Percentiles rank a stretch among this genome's conserved stretches.
Evolutionary conservation across 1,140 invertebrate genomes (phyloP).

Genomic region (Armadillidium nasatum): DNA sequence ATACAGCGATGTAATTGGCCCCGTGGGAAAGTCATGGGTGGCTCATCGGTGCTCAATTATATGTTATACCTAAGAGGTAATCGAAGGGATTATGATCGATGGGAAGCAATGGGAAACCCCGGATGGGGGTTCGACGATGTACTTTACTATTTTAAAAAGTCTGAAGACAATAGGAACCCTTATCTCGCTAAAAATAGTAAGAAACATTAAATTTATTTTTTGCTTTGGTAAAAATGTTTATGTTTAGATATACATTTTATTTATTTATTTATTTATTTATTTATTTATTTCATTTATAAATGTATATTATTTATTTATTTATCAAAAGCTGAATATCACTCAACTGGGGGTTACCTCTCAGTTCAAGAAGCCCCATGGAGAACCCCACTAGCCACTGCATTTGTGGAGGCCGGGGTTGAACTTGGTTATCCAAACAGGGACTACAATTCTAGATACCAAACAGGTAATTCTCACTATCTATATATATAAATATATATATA

Average conservation of each 20-base stretch:
- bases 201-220: background rate
- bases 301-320: too few relatives aligned
- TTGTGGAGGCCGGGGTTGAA: constrained; percentile 80
- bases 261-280: too few relatives aligned
- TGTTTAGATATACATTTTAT: too few relatives aligned
- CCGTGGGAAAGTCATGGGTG: constrained; percentile 52
- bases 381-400: constrained; percentile 74
- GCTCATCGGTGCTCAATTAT: constrained; percentile 87
- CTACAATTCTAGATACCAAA: constrained; percentile 23
- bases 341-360: constrained; percentile 72
- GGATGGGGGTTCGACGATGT: constrained; percentile 87
- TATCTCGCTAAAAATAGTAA: constrained; percentile 12
- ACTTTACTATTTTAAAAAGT: constrained; percentile 81
- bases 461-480: background rate
- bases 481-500: too few relatives aligned
- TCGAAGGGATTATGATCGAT: constrained; percentile 82
- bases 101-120: constrained; percentile 75
- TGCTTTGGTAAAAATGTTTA: too few relatives aligned
- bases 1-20: background rate
- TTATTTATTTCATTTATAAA: too few relatives aligned
- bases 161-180: constrained; percentile 64
- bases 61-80: constrained; percentile 95
- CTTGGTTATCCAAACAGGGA: constrained; percentile 80
- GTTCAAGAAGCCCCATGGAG: constrained; percentile 79
- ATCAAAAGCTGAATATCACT: constrained; percentile 60